Percentiles rank a stretch among this genome's conserved stretches.
Conservation (phyloP, 2,888 invertebrate species). For the Limenitis arthemis region DNA sequence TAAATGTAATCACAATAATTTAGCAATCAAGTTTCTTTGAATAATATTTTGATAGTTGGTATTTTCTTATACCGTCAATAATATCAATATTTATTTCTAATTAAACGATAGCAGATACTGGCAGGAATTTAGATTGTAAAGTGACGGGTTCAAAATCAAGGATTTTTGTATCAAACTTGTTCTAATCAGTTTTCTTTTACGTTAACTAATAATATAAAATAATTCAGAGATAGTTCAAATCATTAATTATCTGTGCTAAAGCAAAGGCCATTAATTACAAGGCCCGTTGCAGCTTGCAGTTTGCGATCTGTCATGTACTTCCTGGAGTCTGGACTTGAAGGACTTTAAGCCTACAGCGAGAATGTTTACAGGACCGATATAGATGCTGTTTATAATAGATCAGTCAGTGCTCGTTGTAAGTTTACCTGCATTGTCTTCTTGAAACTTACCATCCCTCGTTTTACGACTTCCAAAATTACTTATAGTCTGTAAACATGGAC, state of each 20-base stretch:
- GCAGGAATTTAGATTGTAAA: no score
- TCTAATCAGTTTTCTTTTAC: no score
- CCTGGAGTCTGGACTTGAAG: constrained; percentile 4
- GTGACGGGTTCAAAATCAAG: no score
- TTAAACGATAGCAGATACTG: no score
- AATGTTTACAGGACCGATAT: constrained; percentile 11
- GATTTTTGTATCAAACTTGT: no score
- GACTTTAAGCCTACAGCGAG: not conserved
- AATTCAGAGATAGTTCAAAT: not conserved
- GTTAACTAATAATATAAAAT: not conserved
- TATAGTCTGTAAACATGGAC: no score
- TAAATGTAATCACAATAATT: constrained; percentile 3
- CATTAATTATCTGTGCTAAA: constrained; percentile 8
- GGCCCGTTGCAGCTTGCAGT: constrained; percentile 16
- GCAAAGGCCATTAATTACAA: constrained; percentile 21
- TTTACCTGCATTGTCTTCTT: not conserved
- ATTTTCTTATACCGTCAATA: no score
- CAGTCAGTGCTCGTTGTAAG: not conserved
- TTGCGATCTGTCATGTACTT: constrained; percentile 22
- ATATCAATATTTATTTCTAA: no score
- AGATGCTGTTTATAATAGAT: constrained; percentile 1
- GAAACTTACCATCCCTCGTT: no score
- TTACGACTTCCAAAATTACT: no score
- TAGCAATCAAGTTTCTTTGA: no score
- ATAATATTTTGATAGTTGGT: no score